Evolutionary conservation across 92 coral and sea anemone species (phyloP), one percentile per base, ranked within the genome.

Genomic region (Umimayanthus kanabou): DNA sequence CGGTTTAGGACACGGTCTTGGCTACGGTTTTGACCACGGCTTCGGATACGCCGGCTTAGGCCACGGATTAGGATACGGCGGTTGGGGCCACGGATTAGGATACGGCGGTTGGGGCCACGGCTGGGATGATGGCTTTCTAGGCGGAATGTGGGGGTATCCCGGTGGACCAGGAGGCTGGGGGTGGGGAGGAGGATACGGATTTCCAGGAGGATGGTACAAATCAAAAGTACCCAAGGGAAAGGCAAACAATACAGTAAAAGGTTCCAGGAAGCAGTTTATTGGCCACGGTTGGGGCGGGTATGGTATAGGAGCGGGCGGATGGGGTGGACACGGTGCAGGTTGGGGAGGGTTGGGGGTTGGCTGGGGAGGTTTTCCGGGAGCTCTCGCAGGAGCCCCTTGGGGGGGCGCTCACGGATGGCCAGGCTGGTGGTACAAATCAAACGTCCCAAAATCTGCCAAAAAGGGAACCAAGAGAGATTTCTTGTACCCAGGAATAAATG

Each of bases 331-430:
- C 49, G 95, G 95, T 5, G 71, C 77, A 25, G 95, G 95, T 55
- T 74, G 80, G 9, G 95, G 97, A 6, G 97, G 91, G 14, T 80
- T 90, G 8, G 88, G 90, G 91, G 93, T 91, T 0, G 91, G 89
- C 28, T 90, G 74, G 66, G 85, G 57, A 45, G 87, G 88, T 65
- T 76, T 45, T 67, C 58, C 58, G 20, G 89, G 87, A 45, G 94
- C 92, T 10, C 39, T 40, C 9, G 95, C 94, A 43, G 78, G 86
- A 39, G 95, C 94, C 9, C 95, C 92, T 76, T 88, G 92, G 58
- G 90, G 90, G 73, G 92, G 90, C 23, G 92, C 85, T 18, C 92
- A 91, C 75, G 96, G 93, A 29, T 95, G 98, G 98, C 98, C 98
- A 40, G 98, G 98, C 30, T 93, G 67, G 84, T 95, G 98, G 98